Evolutionary conservation across 2,888 invertebrate genomes (phyloP), one percentile per base, ranked within the genome.

Genomic region (Alcis repandata): DNA sequence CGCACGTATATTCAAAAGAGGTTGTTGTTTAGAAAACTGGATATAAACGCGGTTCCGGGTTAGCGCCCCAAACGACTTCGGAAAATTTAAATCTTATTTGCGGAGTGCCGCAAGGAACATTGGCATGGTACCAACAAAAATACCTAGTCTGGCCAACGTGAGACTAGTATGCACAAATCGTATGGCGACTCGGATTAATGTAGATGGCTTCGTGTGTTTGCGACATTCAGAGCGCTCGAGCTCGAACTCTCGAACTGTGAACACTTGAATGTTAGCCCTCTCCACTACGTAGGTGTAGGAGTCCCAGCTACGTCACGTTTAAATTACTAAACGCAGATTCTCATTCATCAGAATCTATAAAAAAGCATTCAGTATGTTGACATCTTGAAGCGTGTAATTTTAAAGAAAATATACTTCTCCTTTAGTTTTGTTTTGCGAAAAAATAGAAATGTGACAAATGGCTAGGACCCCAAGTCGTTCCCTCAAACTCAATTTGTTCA

Each of bases 51-150:
- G 60, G 75, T 75, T 73, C 77, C 70, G 71, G 72, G 77, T 78
- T 76, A 79, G 64, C 72, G 74, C 78, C 79, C 79, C 81, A 75
- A 77, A 71, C 74, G 72, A 77, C 79, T 75, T 76, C 82, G 86
- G 84, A 87, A 90, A 90, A 91, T 91, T 92, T 91, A 90, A 91
- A 92, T 92, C 90, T 91, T 91, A 91, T 91, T 88, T 88, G 78
- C 84, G 79, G 79, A 77, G 76, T 79, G 76, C 80, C 82, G 79
- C 83, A 82, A 77, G 79, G 79, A 79, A 76, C 83, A 79, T 86
- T 89, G 88, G 88, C 89, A 85, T 66, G 71, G 76, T 78, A 85
- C 89, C 89, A 87, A 87, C 77, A 79, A 78, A 82, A 79, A 82
- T 80, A 79, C 76, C 78, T 78, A 74, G 73, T 79, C 76, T 72